Base-by-base conservation (phyloP, 2,797 vertebrate species). In the Urocyon cinereoargenteus region DNA sequence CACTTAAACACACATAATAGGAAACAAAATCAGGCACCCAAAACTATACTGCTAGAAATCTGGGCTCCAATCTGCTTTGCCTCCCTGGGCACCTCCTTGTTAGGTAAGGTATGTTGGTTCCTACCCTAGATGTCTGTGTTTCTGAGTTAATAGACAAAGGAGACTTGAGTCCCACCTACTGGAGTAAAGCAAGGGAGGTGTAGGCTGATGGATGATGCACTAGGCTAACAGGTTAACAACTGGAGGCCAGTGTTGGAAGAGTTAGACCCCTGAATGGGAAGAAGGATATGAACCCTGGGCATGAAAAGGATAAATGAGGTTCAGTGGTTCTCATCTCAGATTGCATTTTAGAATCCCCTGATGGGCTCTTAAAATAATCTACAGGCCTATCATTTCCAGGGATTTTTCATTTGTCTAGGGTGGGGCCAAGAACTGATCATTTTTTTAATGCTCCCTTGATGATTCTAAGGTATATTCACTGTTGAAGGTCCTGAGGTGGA, bases 391-490 rank as follows among this genome's bases (percentile, higher is more conserved):
- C 51, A 59, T 26, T 86, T 55, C 34, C 18, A 86, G 34, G 68
- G 51, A 79, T 22, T 53, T 90, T 73, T 49, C 51, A 88, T 91
- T 81, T 86, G 66, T 87, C 79, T 34, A 66, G 16, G 55, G 53
- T 19, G 14, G 31, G 7, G 36, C 13, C 57, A 92, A 90, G 57
- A 21, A 64, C 8, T 83, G 84, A 57, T 86, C 26, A 36, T 53
- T 70, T 86, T 86, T 93, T 88, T 85, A 66, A 94, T 31, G 53
- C 2, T 61, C 75, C 53, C 22, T 79, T 94, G 53, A n/a, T 87
- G 81, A 85, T 75, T 34, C 57, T 91, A 68, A 95, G 19, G 15
- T 49, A 75, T 2, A 79, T 26, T 19, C 87, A 73, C 18, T 77
- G 24, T 91, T 68, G 26, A 86, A 93, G 86, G n/a, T 1, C 61